Base-by-base conservation (phyloP, 2,113 vertebrate genomes). In the Percina caprodes region DNA sequence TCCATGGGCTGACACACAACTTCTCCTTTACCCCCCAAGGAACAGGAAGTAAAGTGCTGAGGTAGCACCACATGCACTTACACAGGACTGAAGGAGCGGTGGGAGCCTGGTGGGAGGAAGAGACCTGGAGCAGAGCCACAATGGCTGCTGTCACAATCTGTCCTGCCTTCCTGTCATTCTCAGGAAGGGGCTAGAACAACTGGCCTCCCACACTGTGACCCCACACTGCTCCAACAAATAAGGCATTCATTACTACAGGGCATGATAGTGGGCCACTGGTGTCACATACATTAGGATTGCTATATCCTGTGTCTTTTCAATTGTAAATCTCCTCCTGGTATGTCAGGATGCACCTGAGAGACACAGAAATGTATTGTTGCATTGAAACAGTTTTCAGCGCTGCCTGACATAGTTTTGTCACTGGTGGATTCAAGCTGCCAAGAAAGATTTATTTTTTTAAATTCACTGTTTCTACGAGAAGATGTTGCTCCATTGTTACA, bases 131-230 rank as follows among this genome's bases (percentile, higher is more conserved):
- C 82, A 81, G 69, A 88, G 84, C 84, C 85, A 94, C 91, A 94
- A 95, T 93, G 83, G 88, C 86, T 82, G 73, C 90, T 90, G 93
- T 94, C 91, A 92, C 90, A 90, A 77, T 74, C 85, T 79, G 71
- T 89, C 84, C 83, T 76, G 81, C 63, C 77, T 90, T 83, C 66
- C 26, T 90, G 89, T 89, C 86, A 73, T 80, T 83, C 77, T 67
- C 83, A 93, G 90, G 93, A 94, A 92, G 92, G 68, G 79, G 48
- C 65, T 69, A 73, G 77, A 92, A 92, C 92, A 89, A 89, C 90
- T 90, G 91, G 77, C 86, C 87, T 82, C 86, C 89, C 89, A 93
- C 92, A 67, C 65, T 26, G 58, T 80, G 91, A 92, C 91, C 93
- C 78, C 86, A 87, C 78, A 81, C 83, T 71, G 81, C 51, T 86